Evolutionary conservation across 2,888 invertebrate species (phyloP).

Genomic region (Luperina nickerlii): DNA sequence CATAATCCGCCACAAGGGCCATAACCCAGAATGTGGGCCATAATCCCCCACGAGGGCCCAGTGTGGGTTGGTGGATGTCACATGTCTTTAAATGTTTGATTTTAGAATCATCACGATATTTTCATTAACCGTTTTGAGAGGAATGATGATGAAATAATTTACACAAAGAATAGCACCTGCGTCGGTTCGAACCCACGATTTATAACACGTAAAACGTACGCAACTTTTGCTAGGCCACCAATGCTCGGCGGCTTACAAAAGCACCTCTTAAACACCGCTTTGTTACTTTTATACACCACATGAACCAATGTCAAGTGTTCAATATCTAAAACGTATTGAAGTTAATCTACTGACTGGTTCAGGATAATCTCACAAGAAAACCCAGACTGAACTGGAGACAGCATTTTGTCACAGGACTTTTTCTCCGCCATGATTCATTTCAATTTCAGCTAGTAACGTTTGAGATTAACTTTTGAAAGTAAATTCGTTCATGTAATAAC

Average conservation of each 20-base stretch:
- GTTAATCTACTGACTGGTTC: neutral
- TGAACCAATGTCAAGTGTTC: neutral
- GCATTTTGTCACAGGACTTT: constrained; percentile 18
- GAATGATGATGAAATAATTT: neutral
- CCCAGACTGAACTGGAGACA: neutral
- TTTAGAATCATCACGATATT: neutral
- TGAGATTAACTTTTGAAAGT: constrained; percentile 11
- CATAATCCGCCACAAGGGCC: neutral
- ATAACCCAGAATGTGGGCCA: no score
- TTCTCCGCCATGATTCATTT: constrained; percentile 22
- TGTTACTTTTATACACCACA: neutral
- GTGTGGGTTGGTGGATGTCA: neutral
- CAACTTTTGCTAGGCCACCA: no score
- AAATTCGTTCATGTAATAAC: constrained; percentile 19
- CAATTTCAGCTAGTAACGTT: neutral
- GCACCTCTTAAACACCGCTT: neutral
- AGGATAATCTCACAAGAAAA: constrained; percentile 16
- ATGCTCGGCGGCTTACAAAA: no score
- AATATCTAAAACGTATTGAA: constrained; percentile 8
- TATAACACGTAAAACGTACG: no score
- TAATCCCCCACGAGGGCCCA: no score
- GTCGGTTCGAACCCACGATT: neutral
- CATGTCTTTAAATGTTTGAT: no score
- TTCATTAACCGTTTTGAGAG: neutral
- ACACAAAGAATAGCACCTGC: neutral